A percentile compares a stretch with the other conserved stretches of the same genome.
Evolutionary conservation across 64 coral and sea anemone genomes (phyloP).

Genomic region (Montipora sp.): DNA sequence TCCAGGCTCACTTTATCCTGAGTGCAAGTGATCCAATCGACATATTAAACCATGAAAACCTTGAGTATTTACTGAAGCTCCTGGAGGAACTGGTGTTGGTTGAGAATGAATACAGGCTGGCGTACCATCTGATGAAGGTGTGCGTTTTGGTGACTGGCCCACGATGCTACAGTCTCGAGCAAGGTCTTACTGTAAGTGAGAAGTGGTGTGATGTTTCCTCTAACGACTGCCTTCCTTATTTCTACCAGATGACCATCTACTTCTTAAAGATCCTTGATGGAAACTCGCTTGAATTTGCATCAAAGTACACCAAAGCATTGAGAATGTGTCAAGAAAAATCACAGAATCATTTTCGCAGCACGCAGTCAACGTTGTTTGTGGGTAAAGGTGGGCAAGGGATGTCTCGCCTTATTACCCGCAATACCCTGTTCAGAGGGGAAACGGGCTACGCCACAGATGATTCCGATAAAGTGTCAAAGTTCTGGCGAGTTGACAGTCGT

Average conservation of each 20-base stretch:
- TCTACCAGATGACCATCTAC: slow-evolving; percentile 49
- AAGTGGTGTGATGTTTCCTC: slow-evolving; percentile 4
- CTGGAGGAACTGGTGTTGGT: neutral
- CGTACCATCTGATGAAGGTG: slow-evolving; percentile 11
- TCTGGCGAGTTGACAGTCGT: too few species aligned
- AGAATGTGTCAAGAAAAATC: slow-evolving; percentile 55
- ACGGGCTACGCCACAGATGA: slow-evolving; percentile 43
- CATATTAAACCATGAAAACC: slow-evolving; percentile 2
- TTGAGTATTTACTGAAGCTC: slow-evolving; percentile 61
- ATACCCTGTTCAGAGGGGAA: slow-evolving; percentile 45
- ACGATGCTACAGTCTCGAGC: slow-evolving; percentile 24
- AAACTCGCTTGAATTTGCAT: neutral
- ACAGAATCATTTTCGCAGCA: slow-evolving; percentile 44
- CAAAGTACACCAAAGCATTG: slow-evolving; percentile 45
- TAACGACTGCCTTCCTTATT: slow-evolving; percentile 42
- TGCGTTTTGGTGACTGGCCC: slow-evolving; percentile 40
- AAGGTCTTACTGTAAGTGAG: slow-evolving; percentile 18
- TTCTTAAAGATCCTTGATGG: slow-evolving; percentile 63
- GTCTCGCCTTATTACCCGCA: slow-evolving; percentile 51
- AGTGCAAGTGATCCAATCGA: slow-evolving; percentile 66
- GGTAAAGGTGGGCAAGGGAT: slow-evolving; percentile 55
- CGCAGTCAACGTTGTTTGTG: slow-evolving; percentile 46
- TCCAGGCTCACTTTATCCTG: slow-evolving; percentile 74
- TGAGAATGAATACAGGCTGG: too few species aligned
- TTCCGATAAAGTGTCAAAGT: neutral